Base-by-base conservation (phyloP, 2,113 vertebrate genomes). In the Rhineura floridana region DNA sequence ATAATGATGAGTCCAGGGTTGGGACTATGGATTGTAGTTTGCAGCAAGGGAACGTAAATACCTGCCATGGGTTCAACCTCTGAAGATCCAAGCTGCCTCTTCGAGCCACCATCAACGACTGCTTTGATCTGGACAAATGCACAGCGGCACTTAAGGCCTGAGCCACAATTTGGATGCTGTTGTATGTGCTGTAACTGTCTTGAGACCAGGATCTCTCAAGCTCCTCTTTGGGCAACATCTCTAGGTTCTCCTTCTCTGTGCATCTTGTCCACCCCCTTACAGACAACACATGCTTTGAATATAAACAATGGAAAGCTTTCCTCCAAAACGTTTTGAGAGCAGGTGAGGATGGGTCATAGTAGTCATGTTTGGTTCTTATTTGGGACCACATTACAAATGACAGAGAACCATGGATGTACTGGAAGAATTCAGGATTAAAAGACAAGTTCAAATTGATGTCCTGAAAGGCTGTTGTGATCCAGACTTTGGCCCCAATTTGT, bases 391-490 rank as follows among this genome's bases (percentile, higher is more conserved):
- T 30, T 4, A 81, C 30, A 65, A 92, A 87, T 17, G 62, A 81
- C 25, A 89, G 62, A 36, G 70, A 63, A 28, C 88, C 86, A 5
- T 23, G 11, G 17, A 85, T 78, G 55, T 9, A 17, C 1, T 36
- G 3, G 1, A 44, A 33, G 3, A 2, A 36, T 4, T 4, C 6
- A 7, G 15, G n/a, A 36, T 52, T 11, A 11, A 48, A 1, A 3
- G 28, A 3, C 4, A 69, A 39, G 0, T 15, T 69, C 2, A 59
- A 0, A 6, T 48, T 6, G 2, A 46, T 8, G 63, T 86, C 69
- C 77, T 48, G 81, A 10, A 81, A 44, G 10, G 39, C n/a, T 23
- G 63, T n/a, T 30, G 81, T 80, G 42, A 93, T 67, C 65, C 65
- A 55, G 5, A 90, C 46, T 86, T n/a, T 90, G 12, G 39, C 12